Evolutionary conservation across 2,113 vertebrate species (phyloP), one percentile per base, ranked within the genome.

Genomic region (Syngnathus scovelli): DNA sequence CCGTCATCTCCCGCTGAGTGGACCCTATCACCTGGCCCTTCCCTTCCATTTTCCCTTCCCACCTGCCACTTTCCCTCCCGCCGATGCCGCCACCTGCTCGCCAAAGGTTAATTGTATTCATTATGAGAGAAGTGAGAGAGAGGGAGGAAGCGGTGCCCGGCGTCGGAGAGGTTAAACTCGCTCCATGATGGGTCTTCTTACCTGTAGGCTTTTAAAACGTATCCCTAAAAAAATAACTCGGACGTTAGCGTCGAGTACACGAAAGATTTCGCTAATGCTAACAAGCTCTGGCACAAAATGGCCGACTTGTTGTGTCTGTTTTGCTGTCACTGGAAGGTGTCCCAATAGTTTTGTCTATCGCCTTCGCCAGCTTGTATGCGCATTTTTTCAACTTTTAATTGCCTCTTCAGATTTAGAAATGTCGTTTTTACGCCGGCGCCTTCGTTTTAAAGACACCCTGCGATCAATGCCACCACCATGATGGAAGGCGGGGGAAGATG

Each of bases 21-120:
- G n/a, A 15, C 37, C 60, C 38, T 11, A 76, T 77, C 78, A 16
- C 16, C 64, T 36, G 9, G 3, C 10, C 36, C 36, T 79, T 63
- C 71, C 38, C 39, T 27, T 5, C 61, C 6, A 23, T 18, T 58
- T 36, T 5, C 27, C 13, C 5, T 16, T 18, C 55, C 55, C 55
- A 13, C 55, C 55, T 77, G 78, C 76, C 78, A 19, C 44, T 46
- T 37, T 36, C 23, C 27, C 63, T 37, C 80, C 69, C 67, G 77
- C 84, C 78, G 74, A 62, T 41, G 68, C 81, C 77, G 81, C 80
- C 78, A 75, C 71, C 68, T 38, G 70, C 83, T 83, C 77, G 8
- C 49, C 76, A 88, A 89, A 90, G 87, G 88, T 89, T 90, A 90
- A 90, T 90, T 85, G 79, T 86, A 88, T 90, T 88, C 83, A 86